A percentile compares a stretch with the other conserved stretches of the same genome.
phyloP scores from a whole-genome alignment of 2,888 invertebrate species.

The Campoletis raptor region DNA sequence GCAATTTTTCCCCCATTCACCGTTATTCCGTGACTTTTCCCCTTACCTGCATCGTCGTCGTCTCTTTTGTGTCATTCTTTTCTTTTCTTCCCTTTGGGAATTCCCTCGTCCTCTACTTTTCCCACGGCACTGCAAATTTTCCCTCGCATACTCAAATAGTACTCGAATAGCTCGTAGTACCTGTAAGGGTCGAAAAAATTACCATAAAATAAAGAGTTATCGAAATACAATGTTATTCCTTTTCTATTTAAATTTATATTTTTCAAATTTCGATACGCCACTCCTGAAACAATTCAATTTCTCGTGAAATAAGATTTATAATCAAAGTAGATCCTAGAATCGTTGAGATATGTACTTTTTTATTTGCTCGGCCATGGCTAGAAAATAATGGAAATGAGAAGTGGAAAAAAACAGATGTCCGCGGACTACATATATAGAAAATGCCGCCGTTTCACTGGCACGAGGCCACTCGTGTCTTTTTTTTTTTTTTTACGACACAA shows the following conservation, averaged over 20 bases:
- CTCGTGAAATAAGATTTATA: not conserved
- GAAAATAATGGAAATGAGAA: slow-evolving; percentile 11
- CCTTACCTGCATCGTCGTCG: slow-evolving; percentile 3
- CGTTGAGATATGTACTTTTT: not conserved
- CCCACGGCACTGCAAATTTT: not conserved
- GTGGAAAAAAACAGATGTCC: slow-evolving; percentile 30
- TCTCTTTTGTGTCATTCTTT: slow-evolving; percentile 19
- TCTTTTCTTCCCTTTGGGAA: not conserved
- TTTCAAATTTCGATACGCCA: not conserved
- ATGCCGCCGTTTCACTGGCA: slow-evolving; percentile 52
- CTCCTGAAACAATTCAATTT: not conserved
- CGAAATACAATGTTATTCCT: not conserved
- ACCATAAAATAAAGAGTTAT: not conserved
- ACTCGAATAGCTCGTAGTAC: not conserved
- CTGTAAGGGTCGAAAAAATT: not conserved
- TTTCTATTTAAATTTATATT: not conserved
- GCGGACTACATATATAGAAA: slow-evolving; percentile 37
- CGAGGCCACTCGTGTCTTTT: slow-evolving; percentile 56
- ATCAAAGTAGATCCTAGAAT: not conserved
- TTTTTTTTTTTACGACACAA: slow-evolving; percentile 28
- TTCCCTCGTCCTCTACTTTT: not conserved
- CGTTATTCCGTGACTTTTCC: slow-evolving; percentile 55
- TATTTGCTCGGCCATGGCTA: not conserved
- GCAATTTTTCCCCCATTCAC: slow-evolving; percentile 58
- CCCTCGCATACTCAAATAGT: not conserved